Percentiles rank a stretch among this genome's conserved stretches.
phyloP scores from a whole-genome alignment of 2,113 vertebrate genomes.

The Redunca redunca region DNA sequence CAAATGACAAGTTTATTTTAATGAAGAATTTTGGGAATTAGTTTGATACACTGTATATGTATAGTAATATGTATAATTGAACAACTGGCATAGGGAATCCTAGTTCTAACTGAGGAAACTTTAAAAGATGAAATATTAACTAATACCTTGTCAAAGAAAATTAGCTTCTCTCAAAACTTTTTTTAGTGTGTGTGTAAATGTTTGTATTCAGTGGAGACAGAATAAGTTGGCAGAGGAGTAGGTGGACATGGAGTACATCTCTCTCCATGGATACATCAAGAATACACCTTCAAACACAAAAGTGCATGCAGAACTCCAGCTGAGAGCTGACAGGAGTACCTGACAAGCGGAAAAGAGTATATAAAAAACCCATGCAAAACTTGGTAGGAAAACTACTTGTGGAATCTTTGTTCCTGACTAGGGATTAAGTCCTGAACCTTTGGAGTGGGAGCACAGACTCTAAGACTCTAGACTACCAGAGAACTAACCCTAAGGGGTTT shows the following conservation, averaged over 20 bases:
- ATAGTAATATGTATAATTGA: conserved; percentile 62
- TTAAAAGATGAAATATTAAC: conserved; percentile 63
- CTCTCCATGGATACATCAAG: background rate
- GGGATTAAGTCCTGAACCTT: background rate
- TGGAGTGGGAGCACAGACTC: background rate
- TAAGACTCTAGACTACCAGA: background rate
- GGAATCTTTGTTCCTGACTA: background rate
- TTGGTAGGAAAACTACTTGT: background rate
- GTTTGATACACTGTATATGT: conserved; percentile 70
- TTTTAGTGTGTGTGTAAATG: conserved; percentile 76
- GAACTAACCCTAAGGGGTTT: background rate
- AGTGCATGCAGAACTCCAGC: background rate
- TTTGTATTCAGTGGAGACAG: conserved; percentile 80
- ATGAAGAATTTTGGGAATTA: conserved; percentile 55
- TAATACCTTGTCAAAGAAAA: conserved; percentile 50
- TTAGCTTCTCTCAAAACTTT: conserved; percentile 45
- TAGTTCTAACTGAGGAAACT: conserved; percentile 58
- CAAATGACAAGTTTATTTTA: conserved; percentile 51
- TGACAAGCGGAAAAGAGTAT: background rate
- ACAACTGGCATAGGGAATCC: conserved; percentile 60
- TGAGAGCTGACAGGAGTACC: background rate
- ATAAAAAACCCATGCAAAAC: background rate
- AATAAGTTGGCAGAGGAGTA: background rate
- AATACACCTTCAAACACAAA: background rate
- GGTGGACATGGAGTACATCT: background rate